Evolutionary conservation across 2,797 vertebrate genomes (phyloP).

Genomic region (Sebastes steindachneri): DNA sequence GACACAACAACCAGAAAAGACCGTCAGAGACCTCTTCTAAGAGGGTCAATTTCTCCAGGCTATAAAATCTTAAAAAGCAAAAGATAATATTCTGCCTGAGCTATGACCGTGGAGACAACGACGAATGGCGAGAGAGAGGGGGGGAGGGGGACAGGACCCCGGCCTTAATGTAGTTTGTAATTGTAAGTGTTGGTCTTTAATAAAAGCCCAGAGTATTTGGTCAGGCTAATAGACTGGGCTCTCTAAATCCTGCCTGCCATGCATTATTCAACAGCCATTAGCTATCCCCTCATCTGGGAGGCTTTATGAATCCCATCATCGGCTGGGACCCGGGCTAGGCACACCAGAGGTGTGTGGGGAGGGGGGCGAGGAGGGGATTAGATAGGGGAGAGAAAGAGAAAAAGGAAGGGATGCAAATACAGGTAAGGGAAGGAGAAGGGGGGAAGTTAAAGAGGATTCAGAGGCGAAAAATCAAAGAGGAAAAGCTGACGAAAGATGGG

Average conservation of each 20-base stretch:
- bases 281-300: conserved; percentile 81
- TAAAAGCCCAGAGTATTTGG: conserved; percentile 83
- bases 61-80: conserved; percentile 75
- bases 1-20: conserved; percentile 67
- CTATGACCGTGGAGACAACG: conserved; percentile 48
- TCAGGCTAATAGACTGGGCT: conserved; percentile 83
- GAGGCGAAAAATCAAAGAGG: conserved; percentile 61
- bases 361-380: conserved; percentile 37
- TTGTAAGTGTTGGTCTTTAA: conserved; percentile 86
- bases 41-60: conserved; percentile 69
- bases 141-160: conserved; percentile 62
- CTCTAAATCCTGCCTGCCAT: conserved; percentile 82
- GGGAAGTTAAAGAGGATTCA: conserved; percentile 45
- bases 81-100: conserved; percentile 67
- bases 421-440: conserved; percentile 25
- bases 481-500: conserved; percentile 58
- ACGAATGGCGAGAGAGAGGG: conserved; percentile 38
- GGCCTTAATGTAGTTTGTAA: conserved; percentile 83
- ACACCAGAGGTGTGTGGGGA: conserved; percentile 57
- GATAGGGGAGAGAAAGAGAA: conserved; percentile 28
- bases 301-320: conserved; percentile 81
- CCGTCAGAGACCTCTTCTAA: conserved; percentile 68
- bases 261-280: conserved; percentile 86
- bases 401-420: conserved; percentile 54
- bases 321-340: conserved; percentile 54